Percentiles rank a stretch among this genome's conserved stretches.
Evolutionary conservation across 2,888 invertebrate genomes (phyloP).

Genomic region (Carabus problematicus): DNA sequence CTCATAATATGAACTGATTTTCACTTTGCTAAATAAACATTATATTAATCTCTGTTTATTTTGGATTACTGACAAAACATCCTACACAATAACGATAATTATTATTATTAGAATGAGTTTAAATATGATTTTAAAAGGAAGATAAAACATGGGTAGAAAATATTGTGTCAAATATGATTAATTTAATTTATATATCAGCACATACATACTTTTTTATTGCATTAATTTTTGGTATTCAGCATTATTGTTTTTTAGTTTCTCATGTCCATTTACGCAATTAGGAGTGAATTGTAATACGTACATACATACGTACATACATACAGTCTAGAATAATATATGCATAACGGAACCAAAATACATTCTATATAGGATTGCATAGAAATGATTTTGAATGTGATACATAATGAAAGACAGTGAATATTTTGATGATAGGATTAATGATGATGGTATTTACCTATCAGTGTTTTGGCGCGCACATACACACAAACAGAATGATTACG

Average conservation of each 20-base stretch:
- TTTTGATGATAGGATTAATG: background rate
- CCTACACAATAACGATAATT: background rate
- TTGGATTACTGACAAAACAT: conserved; percentile 6
- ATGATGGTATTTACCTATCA: too few relatives aligned
- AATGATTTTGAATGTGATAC: conserved; percentile 50
- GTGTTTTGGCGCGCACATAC: too few relatives aligned
- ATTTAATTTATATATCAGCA: background rate
- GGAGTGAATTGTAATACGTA: background rate
- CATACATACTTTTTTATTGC: conserved; percentile 13
- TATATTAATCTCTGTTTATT: conserved; percentile 12
- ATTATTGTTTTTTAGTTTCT: conserved; percentile 2
- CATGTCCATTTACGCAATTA: background rate
- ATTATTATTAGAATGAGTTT: too few relatives aligned
- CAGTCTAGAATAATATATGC: conserved; percentile 8
- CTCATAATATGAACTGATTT: background rate
- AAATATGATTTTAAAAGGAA: too few relatives aligned
- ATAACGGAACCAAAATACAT: conserved; percentile 30
- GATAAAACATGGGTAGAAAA: too few relatives aligned
- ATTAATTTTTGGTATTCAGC: conserved; percentile 17
- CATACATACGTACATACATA: background rate
- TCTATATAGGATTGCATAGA: conserved; percentile 44
- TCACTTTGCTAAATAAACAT: conserved; percentile 2
- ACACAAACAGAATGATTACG: conserved; percentile 17
- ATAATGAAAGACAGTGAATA: conserved; percentile 47
- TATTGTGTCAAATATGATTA: too few relatives aligned